These are phyloP conservation scores for Adelges cooleyi DNA, from an alignment of 1,140 invertebrate species.

Conservation along the genomic window DNA sequence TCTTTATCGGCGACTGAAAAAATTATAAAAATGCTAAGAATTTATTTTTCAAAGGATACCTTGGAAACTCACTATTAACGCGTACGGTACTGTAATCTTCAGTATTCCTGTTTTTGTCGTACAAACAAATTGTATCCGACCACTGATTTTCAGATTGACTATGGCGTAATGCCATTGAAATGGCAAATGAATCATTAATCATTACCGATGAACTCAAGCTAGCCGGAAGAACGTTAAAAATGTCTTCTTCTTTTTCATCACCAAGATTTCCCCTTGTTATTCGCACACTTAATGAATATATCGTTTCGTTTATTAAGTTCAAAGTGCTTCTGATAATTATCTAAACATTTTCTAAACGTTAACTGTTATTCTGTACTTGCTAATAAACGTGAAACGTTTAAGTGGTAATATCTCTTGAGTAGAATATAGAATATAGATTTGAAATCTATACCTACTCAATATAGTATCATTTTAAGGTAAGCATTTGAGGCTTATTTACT, in stretches of 20 bases:
- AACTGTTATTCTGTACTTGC: too few species aligned
- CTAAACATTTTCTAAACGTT: too few species aligned
- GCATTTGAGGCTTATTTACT: too few species aligned
- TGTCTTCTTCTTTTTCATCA: neutral
- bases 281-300: conserved; percentile 7
- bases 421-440: too few species aligned
- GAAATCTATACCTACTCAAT: too few species aligned
- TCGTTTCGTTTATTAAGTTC: conserved; percentile 16
- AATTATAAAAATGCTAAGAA: too few species aligned
- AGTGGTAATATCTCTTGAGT: too few species aligned
- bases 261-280: neutral
- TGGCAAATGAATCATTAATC: neutral
- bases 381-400: too few species aligned
- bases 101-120: conserved; percentile 35
- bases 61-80: conserved; percentile 53
- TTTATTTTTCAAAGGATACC: too few species aligned
- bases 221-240: neutral
- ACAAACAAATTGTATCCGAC: conserved; percentile 65
- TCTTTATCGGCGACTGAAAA: conserved; percentile 51
- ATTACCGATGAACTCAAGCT: conserved; percentile 19
- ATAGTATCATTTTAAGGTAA: too few species aligned
- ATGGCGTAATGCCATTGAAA: conserved; percentile 27
- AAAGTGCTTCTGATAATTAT: neutral
- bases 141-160: conserved; percentile 39
- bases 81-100: conserved; percentile 42